A percentile compares a stretch with the other conserved stretches of the same genome.
Conservation (phyloP, 23 tunicate species). For the Halocynthia roretzi region DNA sequence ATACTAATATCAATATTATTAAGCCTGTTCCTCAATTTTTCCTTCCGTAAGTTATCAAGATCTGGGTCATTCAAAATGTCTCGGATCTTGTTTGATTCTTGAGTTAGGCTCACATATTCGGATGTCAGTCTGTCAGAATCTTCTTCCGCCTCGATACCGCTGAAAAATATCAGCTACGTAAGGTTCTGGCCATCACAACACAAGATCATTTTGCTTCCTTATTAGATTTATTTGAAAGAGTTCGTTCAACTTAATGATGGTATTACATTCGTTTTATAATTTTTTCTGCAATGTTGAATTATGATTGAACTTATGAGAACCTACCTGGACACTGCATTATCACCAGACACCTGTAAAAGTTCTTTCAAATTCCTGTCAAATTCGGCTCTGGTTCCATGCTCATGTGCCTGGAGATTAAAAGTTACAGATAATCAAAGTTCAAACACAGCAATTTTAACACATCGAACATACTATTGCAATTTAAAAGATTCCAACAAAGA, state of each 20-base stretch:
- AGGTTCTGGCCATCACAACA: slow-evolving; percentile 36
- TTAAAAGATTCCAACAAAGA: not conserved
- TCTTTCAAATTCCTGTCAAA: not conserved
- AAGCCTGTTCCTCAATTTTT: slow-evolving; percentile 55
- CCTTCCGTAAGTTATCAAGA: slow-evolving; percentile 19
- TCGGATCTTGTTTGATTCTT: slow-evolving; percentile 45
- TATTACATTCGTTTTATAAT: not conserved
- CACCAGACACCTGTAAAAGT: not conserved
- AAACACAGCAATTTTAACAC: no score
- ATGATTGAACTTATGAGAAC: not conserved
- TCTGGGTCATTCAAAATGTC: slow-evolving; percentile 9
- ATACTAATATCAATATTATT: slow-evolving; percentile 58
- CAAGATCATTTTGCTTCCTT: not conserved
- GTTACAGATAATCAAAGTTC: no score
- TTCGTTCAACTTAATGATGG: not conserved
- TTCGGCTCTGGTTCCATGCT: not conserved
- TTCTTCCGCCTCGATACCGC: not conserved
- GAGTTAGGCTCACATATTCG: slow-evolving; percentile 49
- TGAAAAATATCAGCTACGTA: not conserved
- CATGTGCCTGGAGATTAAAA: not conserved
- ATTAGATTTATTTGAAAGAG: no score
- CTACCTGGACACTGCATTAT: not conserved
- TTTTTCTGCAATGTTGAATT: not conserved
- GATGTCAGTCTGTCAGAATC: slow-evolving; percentile 37
- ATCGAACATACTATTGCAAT: not conserved